Evolutionary conservation across 2,797 vertebrate species (phyloP).

Genomic region (Enteromius radiatus): DNA sequence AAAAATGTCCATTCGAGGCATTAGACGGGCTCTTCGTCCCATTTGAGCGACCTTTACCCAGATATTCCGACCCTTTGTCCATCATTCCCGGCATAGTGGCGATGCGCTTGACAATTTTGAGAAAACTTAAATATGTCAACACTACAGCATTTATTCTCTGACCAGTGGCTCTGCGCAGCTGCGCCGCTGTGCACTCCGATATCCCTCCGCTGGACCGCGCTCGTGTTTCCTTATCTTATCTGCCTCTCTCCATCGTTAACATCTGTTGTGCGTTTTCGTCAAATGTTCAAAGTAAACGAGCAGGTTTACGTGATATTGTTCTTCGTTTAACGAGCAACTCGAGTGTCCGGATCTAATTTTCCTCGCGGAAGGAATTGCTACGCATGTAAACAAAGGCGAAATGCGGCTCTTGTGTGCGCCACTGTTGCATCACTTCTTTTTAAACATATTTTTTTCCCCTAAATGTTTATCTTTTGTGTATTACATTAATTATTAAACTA

Average conservation of each 20-base stretch:
- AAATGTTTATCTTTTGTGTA: neutral
- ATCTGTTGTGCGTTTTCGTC: neutral
- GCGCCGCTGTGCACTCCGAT: conserved; percentile 55
- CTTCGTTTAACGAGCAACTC: accelerated
- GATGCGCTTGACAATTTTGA: neutral
- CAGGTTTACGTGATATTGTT: neutral
- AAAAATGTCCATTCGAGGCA: conserved; percentile 87
- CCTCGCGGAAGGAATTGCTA: conserved; percentile 69
- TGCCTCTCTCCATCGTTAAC: neutral
- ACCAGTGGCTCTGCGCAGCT: conserved; percentile 63
- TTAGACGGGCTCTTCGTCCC: conserved; percentile 88
- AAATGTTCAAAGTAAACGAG: neutral
- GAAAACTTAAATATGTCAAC: conserved; percentile 51
- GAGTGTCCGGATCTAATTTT: conserved; percentile 55
- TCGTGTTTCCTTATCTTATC: neutral
- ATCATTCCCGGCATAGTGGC: conserved; percentile 90
- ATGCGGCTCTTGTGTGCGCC: conserved; percentile 45
- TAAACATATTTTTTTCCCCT: neutral
- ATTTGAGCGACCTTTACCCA: conserved; percentile 88
- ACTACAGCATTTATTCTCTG: conserved; percentile 43
- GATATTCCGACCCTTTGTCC: conserved; percentile 90
- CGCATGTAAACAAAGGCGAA: conserved; percentile 42
- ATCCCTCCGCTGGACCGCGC: conserved; percentile 61
- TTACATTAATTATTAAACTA: neutral
- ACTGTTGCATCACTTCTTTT: conserved; percentile 30